Conservation (phyloP, 1,140 invertebrate species). For the Brachionus sp. region DNA sequence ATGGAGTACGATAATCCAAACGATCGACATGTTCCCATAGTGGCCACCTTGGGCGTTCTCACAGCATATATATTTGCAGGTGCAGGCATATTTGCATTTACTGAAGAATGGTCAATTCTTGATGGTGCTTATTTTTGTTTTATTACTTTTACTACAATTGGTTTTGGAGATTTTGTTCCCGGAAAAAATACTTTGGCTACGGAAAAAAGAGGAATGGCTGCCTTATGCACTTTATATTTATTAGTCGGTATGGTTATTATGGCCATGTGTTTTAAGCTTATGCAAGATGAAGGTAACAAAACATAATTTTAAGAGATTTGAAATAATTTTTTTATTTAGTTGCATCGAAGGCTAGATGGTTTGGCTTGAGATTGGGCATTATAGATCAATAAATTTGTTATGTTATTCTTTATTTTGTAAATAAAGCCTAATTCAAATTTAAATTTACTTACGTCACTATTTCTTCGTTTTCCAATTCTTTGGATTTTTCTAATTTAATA, state of each 20-base stretch:
- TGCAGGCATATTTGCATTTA: constrained; percentile 48
- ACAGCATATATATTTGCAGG: constrained; percentile 47
- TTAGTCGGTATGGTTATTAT: constrained; percentile 47
- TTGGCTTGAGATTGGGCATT: constrained; percentile 39
- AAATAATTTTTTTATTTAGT: not conserved
- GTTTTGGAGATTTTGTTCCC: constrained; percentile 51
- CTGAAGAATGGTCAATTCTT: constrained; percentile 47
- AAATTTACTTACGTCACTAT: constrained; percentile 67
- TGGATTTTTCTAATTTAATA: constrained; percentile 65
- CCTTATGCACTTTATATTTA: constrained; percentile 39
- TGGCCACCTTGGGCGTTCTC: constrained; percentile 69
- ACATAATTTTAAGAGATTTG: not conserved
- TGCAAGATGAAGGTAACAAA: constrained; percentile 45
- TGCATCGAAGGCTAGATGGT: constrained; percentile 39
- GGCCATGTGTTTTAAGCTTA: constrained; percentile 47
- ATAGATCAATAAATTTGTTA: constrained; percentile 45
- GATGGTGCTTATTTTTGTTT: constrained; percentile 59
- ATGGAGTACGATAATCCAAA: constrained; percentile 45
- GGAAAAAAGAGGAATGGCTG: constrained; percentile 25
- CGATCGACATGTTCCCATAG: constrained; percentile 67
- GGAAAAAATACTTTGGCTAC: constrained; percentile 58
- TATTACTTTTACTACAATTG: constrained; percentile 64
- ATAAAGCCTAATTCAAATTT: not conserved
- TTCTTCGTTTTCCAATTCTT: constrained; percentile 64
- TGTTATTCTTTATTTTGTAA: constrained; percentile 10